phyloP scores from a whole-genome alignment of 2,888 invertebrate species.

The Penaeus monodon region DNA sequence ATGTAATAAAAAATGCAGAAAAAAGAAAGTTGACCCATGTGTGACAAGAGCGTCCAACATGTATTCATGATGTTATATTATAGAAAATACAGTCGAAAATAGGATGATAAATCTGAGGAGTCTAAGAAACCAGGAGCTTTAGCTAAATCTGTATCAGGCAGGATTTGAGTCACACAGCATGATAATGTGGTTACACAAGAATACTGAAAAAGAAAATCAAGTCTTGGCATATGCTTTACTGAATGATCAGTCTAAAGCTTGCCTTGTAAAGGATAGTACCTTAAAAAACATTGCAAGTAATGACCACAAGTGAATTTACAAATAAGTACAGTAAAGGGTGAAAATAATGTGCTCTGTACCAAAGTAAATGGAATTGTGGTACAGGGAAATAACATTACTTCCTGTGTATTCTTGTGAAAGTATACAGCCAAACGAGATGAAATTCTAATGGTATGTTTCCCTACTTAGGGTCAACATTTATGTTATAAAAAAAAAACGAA shows the following conservation, averaged over 20 bases:
- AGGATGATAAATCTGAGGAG: no score
- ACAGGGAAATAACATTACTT: not conserved
- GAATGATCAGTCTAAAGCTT: constrained; percentile 7
- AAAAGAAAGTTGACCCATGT: no score
- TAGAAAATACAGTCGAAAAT: no score
- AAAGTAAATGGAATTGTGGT: constrained; percentile 19
- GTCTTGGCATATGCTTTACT: constrained; percentile 14
- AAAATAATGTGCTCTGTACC: not conserved
- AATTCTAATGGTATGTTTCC: not conserved
- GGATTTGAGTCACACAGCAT: no score
- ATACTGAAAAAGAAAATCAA: not conserved
- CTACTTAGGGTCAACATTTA: no score
- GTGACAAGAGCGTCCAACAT: no score
- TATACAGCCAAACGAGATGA: not conserved
- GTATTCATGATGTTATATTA: no score
- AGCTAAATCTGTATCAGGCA: no score
- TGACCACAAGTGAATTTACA: no score
- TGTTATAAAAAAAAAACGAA: no score
- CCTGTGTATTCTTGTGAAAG: not conserved
- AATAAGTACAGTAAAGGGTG: not conserved
- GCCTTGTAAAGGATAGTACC: constrained; percentile 12
- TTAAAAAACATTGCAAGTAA: not conserved
- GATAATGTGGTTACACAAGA: constrained; percentile 13
- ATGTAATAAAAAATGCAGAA: no score
- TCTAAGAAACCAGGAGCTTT: no score